phyloP scores from a whole-genome alignment of 2,888 invertebrate genomes.

The Onthophagus sagittarius region DNA sequence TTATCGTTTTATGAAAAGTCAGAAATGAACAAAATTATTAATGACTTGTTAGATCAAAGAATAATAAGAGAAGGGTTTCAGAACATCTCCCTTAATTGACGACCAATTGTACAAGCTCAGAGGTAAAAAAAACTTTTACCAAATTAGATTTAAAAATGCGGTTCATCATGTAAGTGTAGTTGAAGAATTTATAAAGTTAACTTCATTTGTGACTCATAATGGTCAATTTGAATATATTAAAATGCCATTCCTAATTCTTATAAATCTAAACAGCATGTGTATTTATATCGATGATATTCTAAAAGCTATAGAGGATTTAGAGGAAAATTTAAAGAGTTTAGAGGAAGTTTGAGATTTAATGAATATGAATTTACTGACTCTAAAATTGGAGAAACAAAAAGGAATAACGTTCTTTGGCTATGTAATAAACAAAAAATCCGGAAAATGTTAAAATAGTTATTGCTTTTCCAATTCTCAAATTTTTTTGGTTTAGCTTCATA shows the following conservation, averaged over 20 bases:
- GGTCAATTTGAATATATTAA: conserved; percentile 19
- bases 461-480: too few species aligned
- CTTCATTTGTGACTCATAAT: conserved; percentile 18
- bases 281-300: too few species aligned
- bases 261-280: too few species aligned
- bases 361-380: too few species aligned
- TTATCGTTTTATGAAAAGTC: too few species aligned
- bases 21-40: too few species aligned
- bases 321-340: too few species aligned
- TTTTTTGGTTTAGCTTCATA: too few species aligned
- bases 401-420: too few species aligned
- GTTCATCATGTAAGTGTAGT: conserved; percentile 19
- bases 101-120: conserved; percentile 14
- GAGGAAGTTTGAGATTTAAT: too few species aligned
- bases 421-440: conserved; percentile 26
- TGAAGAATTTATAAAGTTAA: conserved; percentile 18
- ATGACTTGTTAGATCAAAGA: conserved; percentile 9
- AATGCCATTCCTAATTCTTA: conserved; percentile 15
- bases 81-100: conserved; percentile 18
- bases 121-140: not conserved
- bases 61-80: conserved; percentile 23
- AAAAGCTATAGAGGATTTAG: not conserved
- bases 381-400: too few species aligned
- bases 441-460: conserved; percentile 28
- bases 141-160: conserved; percentile 12